These are phyloP conservation scores for Trachelus stipa DNA, from an alignment of 2,888 invertebrate species.

Conservation along the genomic window DNA sequence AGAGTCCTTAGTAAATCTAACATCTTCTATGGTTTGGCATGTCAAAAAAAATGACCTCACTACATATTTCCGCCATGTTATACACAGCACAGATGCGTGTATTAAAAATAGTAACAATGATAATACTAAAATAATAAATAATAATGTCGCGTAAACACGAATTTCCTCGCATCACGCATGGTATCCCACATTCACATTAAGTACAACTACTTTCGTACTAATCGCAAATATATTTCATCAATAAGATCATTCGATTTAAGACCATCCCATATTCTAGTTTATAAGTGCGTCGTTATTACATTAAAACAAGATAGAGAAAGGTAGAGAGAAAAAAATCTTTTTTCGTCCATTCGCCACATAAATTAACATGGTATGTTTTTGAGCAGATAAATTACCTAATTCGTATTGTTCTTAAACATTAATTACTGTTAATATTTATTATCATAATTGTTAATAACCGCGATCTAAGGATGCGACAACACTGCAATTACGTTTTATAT, in stretches of 20 bases:
- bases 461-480: not conserved
- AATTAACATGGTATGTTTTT: not conserved
- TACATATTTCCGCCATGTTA: not conserved
- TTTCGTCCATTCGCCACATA: not conserved
- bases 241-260: constrained; percentile 43
- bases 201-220: constrained; percentile 62
- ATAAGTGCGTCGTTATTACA: constrained; percentile 41
- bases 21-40: constrained; percentile 15
- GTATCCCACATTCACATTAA: constrained; percentile 40
- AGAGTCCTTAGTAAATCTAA: not conserved
- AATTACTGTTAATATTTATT: not conserved
- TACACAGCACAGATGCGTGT: not conserved
- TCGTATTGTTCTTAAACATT: not conserved
- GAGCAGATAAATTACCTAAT: not conserved
- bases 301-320: not conserved
- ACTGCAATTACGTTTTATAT: not conserved
- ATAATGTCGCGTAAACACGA: not conserved
- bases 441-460: not conserved
- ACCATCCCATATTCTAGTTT: constrained; percentile 43
- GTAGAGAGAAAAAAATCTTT: not conserved
- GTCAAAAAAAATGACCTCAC: constrained; percentile 18
- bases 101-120: not conserved
- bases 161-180: constrained; percentile 17
- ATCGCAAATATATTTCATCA: constrained; percentile 56
- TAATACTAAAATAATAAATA: not conserved